These are phyloP conservation scores for Melanogrammus aeglefinus DNA, from an alignment of 2,797 vertebrate genomes.

Conservation along the genomic window DNA sequence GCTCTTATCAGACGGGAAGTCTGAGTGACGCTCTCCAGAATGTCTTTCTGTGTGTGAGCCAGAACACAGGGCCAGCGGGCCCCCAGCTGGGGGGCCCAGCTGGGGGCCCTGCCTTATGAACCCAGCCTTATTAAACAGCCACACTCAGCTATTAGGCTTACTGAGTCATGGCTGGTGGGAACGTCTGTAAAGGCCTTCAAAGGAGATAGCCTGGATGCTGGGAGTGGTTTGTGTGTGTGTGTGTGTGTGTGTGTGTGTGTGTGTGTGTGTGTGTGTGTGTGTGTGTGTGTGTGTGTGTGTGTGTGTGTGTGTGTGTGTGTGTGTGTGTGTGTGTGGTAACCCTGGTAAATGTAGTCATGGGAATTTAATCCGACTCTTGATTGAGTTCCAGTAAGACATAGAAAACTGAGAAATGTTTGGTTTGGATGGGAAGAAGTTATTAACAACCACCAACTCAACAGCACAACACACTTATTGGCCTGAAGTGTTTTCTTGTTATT, in stretches of 20 bases:
- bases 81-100: constrained; percentile 54
- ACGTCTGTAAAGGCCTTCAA: constrained; percentile 18
- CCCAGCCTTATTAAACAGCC: constrained; percentile 58
- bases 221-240: not conserved
- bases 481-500: not conserved
- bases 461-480: not conserved
- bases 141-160: constrained; percentile 63
- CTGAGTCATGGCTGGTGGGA: constrained; percentile 50
- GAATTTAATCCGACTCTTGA: too few relatives aligned
- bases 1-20: constrained; percentile 55
- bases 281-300: not conserved
- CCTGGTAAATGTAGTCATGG: too few relatives aligned
- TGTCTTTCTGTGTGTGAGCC: constrained; percentile 54
- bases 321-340: not conserved
- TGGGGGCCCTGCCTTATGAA: constrained; percentile 22
- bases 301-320: not conserved
- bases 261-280: not conserved
- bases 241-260: not conserved
- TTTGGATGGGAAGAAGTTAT: too few relatives aligned
- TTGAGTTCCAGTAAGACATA: too few relatives aligned
- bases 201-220: constrained; percentile 8
- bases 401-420: too few relatives aligned
- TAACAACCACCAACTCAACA: too few relatives aligned
- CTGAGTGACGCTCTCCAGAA: constrained; percentile 63
- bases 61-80: constrained; percentile 44